These are phyloP conservation scores for Lasioglossum malachurum DNA, from an alignment of 2,888 invertebrate genomes.

Conservation along the genomic window DNA sequence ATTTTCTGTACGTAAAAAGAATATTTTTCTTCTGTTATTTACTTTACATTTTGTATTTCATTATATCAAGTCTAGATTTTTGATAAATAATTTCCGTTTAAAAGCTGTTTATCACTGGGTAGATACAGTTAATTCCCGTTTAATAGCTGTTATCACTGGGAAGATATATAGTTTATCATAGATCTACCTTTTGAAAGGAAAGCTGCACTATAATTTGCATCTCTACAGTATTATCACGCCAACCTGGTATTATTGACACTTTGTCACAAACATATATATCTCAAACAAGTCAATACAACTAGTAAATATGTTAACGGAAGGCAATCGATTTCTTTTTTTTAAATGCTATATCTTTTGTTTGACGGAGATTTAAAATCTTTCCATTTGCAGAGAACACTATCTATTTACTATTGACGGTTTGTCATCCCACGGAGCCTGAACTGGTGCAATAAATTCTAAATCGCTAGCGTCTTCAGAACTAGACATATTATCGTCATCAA, in stretches of 20 bases:
- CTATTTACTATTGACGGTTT: conserved; percentile 60
- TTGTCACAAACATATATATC: conserved; percentile 3
- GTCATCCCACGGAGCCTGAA: conserved; percentile 75
- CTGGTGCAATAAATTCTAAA: conserved; percentile 86
- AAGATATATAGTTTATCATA: conserved; percentile 5
- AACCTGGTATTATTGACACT: conserved; percentile 4
- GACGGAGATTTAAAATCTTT: conserved; percentile 16
- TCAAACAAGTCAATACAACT: conserved; percentile 7
- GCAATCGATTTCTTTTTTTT: conserved; percentile 19
- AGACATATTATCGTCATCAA: conserved; percentile 89
- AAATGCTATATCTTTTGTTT: conserved; percentile 22
- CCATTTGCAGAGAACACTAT: conserved; percentile 40
- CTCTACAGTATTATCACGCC: conserved; percentile 9
- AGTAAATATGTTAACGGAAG: conserved; percentile 13
- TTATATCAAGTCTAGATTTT: conserved; percentile 4
- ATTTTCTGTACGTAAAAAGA: conserved; percentile 12
- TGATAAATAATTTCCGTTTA: conserved; percentile 7
- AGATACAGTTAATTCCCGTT: background rate
- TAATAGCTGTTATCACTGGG: background rate
- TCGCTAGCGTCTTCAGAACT: conserved; percentile 88
- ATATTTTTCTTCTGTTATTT: background rate
- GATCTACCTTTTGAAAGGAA: conserved; percentile 3
- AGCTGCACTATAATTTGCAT: conserved; percentile 6
- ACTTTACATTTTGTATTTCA: background rate
- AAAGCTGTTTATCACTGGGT: background rate